Percentiles rank a stretch among this genome's conserved stretches.
Conservation (phyloP, 2,113 vertebrate species). For the Uria lomvia region DNA sequence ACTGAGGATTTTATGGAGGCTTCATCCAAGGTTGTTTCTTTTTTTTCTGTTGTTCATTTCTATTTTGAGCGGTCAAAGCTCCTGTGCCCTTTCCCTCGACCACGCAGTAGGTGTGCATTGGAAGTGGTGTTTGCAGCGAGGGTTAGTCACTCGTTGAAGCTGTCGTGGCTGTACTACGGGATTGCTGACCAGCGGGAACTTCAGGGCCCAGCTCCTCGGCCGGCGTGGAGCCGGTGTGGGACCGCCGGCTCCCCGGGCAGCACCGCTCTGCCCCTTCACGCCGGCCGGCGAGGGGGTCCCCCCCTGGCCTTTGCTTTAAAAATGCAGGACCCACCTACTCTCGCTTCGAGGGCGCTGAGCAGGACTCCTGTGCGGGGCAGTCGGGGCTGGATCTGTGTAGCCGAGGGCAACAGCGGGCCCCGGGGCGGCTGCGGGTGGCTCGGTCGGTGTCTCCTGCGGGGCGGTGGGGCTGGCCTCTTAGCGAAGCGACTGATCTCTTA, state of each 20-base stretch:
- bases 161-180: background rate
- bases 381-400: background rate
- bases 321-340: background rate
- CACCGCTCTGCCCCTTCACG: background rate
- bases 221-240: background rate
- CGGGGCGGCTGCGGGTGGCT: background rate
- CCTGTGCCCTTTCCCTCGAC: conserved; percentile 71
- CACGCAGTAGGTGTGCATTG: conserved; percentile 59
- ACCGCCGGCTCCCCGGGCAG: background rate
- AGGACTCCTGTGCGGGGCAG: background rate
- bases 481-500: background rate
- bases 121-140: conserved; percentile 65
- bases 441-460: background rate
- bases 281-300: background rate
- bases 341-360: background rate
- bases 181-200: background rate
- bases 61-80: conserved; percentile 62
- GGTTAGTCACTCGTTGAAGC: background rate
- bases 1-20: conserved; percentile 77
- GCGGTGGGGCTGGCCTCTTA: background rate
- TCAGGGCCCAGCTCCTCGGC: background rate
- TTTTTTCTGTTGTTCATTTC: conserved; percentile 49
- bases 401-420: background rate
- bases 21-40: conserved; percentile 65
- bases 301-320: background rate